Evolutionary conservation across 2,113 vertebrate genomes (phyloP).

Genomic region (Corvus cornix): DNA sequence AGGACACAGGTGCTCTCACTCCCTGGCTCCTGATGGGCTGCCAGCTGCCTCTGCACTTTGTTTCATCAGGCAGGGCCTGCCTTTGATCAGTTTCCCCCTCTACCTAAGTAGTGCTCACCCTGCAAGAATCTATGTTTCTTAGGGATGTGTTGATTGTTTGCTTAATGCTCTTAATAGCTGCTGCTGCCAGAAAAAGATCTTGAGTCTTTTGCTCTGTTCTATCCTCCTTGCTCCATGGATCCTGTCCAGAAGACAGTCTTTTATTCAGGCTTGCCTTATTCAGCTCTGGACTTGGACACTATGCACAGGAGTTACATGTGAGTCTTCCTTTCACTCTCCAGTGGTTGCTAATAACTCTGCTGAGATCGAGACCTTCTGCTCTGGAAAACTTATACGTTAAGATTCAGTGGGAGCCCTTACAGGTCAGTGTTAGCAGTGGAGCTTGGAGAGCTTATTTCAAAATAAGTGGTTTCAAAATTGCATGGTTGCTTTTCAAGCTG

Average conservation of each 20-base stretch:
- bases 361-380: not conserved
- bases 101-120: not conserved
- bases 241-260: not conserved
- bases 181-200: not conserved
- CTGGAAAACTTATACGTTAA: fast-evolving
- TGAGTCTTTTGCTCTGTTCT: not conserved
- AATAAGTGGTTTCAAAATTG: not conserved
- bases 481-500: not conserved
- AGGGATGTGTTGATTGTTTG: not conserved
- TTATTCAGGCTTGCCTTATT: not conserved
- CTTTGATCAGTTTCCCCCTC: not conserved
- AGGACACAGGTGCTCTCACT: not conserved
- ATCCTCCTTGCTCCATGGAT: not conserved
- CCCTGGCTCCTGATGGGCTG: not conserved
- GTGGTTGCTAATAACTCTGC: not conserved
- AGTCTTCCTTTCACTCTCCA: not conserved
- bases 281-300: not conserved
- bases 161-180: not conserved
- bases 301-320: not conserved
- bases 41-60: not conserved
- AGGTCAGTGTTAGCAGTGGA: not conserved
- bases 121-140: not conserved
- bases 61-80: not conserved
- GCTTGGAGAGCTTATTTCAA: not conserved
- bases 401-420: not conserved